A percentile compares a stretch with the other conserved stretches of the same genome.
Evolutionary conservation across 2,797 vertebrate species (phyloP).

Genomic region (Euphonia xanthogaster): DNA sequence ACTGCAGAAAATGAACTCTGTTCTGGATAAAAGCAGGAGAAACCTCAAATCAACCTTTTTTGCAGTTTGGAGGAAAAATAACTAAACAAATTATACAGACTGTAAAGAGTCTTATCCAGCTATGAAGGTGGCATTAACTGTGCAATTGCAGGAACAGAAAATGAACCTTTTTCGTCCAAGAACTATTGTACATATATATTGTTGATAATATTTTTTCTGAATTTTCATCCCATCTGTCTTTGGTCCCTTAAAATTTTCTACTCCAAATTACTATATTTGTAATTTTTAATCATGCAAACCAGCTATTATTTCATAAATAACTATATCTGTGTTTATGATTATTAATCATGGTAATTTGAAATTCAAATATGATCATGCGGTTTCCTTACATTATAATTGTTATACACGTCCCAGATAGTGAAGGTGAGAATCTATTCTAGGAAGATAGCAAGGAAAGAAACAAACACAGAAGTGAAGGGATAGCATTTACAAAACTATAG

Average conservation of each 20-base stretch:
- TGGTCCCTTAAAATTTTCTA: not conserved
- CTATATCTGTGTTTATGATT: not conserved
- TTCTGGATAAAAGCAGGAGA: not conserved
- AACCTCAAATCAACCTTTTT: not conserved
- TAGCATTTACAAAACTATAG: not conserved
- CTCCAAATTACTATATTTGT: not conserved
- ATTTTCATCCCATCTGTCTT: not conserved
- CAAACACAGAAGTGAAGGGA: not conserved
- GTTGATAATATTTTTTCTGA: not conserved
- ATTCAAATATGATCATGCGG: not conserved
- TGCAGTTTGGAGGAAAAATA: not conserved
- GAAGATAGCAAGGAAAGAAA: not conserved
- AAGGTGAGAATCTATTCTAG: not conserved
- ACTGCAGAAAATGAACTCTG: not conserved
- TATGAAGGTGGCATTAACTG: not conserved
- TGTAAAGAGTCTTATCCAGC: not conserved
- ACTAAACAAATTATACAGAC: not conserved
- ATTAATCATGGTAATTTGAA: not conserved
- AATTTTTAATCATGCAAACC: not conserved
- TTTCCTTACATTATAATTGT: not conserved
- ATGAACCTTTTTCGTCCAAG: rapidly evolving
- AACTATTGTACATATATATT: not conserved
- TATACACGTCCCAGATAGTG: not conserved
- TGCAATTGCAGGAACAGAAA: not conserved
- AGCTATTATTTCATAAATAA: not conserved